phyloP scores from a whole-genome alignment of 1,140 invertebrate genomes.

The Pogonognathellus flavescens region DNA sequence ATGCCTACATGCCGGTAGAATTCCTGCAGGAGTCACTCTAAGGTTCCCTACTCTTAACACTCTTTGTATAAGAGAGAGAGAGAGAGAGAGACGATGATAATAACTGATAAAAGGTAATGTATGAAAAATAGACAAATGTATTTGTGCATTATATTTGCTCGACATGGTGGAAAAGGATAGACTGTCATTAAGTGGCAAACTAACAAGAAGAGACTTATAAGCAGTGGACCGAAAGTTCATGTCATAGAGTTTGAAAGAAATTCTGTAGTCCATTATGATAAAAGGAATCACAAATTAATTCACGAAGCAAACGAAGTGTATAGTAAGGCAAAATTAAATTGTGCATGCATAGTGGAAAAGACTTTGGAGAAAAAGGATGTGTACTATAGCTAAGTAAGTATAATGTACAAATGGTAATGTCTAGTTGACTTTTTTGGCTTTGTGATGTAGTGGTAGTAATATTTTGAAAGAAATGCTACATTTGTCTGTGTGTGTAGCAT shows the following conservation, averaged over 20 bases:
- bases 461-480: background rate
- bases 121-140: no score
- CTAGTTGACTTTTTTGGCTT: no score
- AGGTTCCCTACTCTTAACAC: no score
- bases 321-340: slow-evolving; percentile 3
- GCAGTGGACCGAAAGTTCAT: background rate
- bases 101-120: no score
- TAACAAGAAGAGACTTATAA: slow-evolving; percentile 20
- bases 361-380: background rate
- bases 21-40: no score
- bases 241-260: no score
- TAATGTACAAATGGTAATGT: background rate
- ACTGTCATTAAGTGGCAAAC: background rate
- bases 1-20: no score
- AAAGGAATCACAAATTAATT: no score
- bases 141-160: slow-evolving; percentile 31
- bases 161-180: slow-evolving; percentile 26
- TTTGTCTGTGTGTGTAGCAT: slow-evolving; percentile 3
- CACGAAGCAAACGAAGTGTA: background rate
- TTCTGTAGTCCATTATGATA: no score
- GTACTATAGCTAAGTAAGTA: background rate
- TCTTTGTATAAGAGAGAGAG: no score
- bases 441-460: background rate
- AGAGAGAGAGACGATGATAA: no score
- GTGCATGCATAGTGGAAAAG: background rate